Conservation (phyloP, 2,113 vertebrate genomes). For the Cygnus atratus region DNA sequence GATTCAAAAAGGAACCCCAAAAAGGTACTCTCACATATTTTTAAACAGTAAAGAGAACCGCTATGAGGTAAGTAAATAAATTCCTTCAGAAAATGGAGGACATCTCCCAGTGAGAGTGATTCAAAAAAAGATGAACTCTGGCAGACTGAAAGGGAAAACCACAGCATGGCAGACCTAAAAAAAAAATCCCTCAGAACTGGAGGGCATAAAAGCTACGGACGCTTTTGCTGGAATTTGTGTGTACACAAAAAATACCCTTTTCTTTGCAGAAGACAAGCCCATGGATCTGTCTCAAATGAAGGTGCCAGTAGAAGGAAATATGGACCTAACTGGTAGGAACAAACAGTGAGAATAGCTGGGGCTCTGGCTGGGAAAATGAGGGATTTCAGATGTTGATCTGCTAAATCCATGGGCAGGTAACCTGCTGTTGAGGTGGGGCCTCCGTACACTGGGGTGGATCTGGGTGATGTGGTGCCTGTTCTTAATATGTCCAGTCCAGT, state of each 20-base stretch:
- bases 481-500: neutral
- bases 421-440: no score
- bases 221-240: neutral
- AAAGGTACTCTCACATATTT: neutral
- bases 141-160: neutral
- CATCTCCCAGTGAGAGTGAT: neutral
- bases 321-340: neutral
- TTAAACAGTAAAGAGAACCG: neutral
- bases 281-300: neutral
- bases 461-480: neutral
- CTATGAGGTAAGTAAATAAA: neutral
- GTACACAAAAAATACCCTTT: neutral
- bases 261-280: neutral
- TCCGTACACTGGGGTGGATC: neutral
- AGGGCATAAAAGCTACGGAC: neutral
- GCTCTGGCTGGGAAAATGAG: neutral
- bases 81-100: neutral
- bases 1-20: neutral
- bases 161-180: neutral
- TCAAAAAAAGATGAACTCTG: neutral
- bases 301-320: neutral
- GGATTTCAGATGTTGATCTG: neutral
- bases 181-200: neutral
- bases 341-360: neutral
- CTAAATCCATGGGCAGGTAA: fast-evolving